Evolutionary conservation across 1,140 invertebrate genomes (phyloP), one percentile per base, ranked within the genome.

Genomic region (Uloborus diversus): DNA sequence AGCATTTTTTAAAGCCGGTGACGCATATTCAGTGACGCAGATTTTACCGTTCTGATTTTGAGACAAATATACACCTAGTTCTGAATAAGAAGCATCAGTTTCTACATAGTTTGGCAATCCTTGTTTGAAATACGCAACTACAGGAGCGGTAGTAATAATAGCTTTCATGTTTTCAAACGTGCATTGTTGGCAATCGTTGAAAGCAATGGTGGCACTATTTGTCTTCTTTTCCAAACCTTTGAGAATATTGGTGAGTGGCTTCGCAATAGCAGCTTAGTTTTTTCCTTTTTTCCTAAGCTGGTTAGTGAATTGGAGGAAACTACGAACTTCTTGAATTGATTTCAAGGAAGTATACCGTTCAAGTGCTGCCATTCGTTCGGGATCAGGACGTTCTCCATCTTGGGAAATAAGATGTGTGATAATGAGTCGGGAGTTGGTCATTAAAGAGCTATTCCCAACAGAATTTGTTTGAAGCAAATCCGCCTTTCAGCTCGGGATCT

Each of bases 111-210:
- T 70, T 23, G 17, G n/a, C n/a, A 56, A 11, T 23, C 47, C n/a
- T 56, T 70, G 49, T 23, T 53, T 53, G 28, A 57, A 56, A 61
- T 61, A 61, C 7, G n/a, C 69, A 42, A 61, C 35, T 28, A 61
- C 5, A 3, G 69, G 17, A 33, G 47, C 0, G 25, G 69, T 13
- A 30, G 23, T 47, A 28, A 59, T 61, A 30, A 17, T 14, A 57
- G 28, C 37, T 57, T 70, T 70, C 20, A 70, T 25, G 5, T 0
- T 42, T 5, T 71, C 53, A 13, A 71, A 71, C 30, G 53, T 30
- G 11, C 32, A 14, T 2, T 59, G 30, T 71, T 71, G 35, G 33
- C 61, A 13, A 17, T 47, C 13, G 5, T 23, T n/a, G 59, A 61
- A 71, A 71, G 23, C 7, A 20, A 61, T 32, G 30, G 9, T 5